Percentiles rank a stretch among this genome's conserved stretches.
Conservation (phyloP, 2,888 invertebrate species). For the Drosophila algonquin region DNA sequence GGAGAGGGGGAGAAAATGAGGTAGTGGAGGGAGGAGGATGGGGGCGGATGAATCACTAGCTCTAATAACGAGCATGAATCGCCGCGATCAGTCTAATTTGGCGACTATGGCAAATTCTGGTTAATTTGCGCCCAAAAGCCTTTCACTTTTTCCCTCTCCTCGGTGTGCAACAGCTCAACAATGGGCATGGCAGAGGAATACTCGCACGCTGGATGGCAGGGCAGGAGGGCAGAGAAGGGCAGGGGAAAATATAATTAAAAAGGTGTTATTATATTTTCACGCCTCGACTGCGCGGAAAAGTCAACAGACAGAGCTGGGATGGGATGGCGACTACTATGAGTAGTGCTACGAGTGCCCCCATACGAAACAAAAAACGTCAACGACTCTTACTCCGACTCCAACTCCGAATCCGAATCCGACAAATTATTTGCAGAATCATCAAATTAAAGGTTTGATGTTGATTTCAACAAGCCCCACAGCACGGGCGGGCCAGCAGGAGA, state of each 20-base stretch:
- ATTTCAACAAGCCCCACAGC: conserved; percentile 72
- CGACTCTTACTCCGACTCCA: conserved; percentile 49
- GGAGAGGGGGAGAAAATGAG: too few relatives aligned
- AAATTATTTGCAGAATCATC: conserved; percentile 81
- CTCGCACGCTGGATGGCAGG: background rate
- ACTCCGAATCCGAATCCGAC: conserved; percentile 55
- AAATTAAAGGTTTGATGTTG: conserved; percentile 81
- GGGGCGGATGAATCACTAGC: conserved; percentile 18
- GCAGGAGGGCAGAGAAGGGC: conserved; percentile 1
- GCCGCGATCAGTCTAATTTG: conserved; percentile 73
- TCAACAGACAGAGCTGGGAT: conserved; percentile 51
- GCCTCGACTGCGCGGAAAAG: conserved; percentile 72
- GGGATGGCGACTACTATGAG: background rate
- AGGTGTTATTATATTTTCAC: conserved; percentile 78
- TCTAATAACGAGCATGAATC: conserved; percentile 40
- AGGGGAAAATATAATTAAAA: conserved; percentile 65
- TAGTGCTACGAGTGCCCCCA: background rate
- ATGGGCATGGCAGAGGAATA: background rate
- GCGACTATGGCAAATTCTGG: conserved; percentile 55
- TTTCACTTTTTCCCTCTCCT: conserved; percentile 55
- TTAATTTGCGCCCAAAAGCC: conserved; percentile 59
- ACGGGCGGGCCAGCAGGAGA: conserved; percentile 18
- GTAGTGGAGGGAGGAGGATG: background rate
- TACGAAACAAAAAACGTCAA: conserved; percentile 63
- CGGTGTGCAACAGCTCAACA: background rate